Conservation (phyloP, 2,113 vertebrate genomes). For the Synodontis membranacea region DNA sequence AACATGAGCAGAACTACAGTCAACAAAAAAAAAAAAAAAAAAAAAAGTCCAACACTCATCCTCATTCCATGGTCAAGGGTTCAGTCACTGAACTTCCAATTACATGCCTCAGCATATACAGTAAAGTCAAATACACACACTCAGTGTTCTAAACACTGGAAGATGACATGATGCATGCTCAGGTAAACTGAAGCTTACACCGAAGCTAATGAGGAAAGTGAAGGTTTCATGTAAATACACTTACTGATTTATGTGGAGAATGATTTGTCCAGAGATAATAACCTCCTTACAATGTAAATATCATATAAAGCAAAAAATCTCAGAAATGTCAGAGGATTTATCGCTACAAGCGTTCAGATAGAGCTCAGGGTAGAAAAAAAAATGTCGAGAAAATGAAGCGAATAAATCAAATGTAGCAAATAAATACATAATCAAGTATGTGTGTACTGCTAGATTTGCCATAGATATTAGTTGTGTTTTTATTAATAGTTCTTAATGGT, state of each 20-base stretch:
- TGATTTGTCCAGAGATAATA: background rate
- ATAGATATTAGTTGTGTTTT: background rate
- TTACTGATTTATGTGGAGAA: background rate
- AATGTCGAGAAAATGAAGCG: background rate
- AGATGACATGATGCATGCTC: background rate
- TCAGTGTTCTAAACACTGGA: background rate
- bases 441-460: background rate
- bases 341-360: background rate
- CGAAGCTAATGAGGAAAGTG: background rate
- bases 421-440: background rate
- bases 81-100: constrained; percentile 43
- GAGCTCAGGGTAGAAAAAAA: background rate
- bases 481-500: background rate
- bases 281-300: background rate
- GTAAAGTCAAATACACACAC: background rate
- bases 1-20: constrained; percentile 61
- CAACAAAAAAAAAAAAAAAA: constrained; percentile 65
- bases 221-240: background rate
- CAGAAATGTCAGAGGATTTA: background rate
- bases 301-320: background rate
- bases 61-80: constrained; percentile 54
- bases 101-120: background rate
- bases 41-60: constrained; percentile 57
- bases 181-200: background rate
- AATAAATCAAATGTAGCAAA: background rate